Evolutionary conservation across 2,888 invertebrate species (phyloP), one percentile per base, ranked within the genome.

Genomic region (Unio pictorum): DNA sequence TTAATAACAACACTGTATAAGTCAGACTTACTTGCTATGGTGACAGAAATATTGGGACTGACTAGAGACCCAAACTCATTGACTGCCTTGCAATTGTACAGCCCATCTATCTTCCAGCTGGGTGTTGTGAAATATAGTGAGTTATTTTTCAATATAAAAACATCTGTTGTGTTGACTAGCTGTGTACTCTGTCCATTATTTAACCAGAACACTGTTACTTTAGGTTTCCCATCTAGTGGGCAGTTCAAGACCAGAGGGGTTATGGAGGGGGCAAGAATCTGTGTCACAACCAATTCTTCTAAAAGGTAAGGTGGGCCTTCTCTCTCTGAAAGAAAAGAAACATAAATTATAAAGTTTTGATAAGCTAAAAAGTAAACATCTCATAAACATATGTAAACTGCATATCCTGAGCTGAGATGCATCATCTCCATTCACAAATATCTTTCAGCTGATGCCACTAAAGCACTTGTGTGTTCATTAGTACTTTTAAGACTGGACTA

Each of bases 21-120:
- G 61, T 26, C 8, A n/a, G 28, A 77, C 84, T 79, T 72, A 87
- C 87, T 80, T 63, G 87, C 83, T 11, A 84, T 76, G 20, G 80
- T 76, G n/a, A 88, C 61, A 56, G 73, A 69, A 4, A 83, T 74
- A 45, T 73, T 69, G 4, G 75, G 74, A 20, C 84, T 81, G n/a
- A 64, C 68, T 3, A 73, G 73, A 11, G 64, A 61, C 0, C 87
- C 87, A 3, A 80, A 68, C 2, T 66, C 61, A 73, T 88, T 88
- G 7, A 28, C 56, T 20, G 83, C 87, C 45, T 76, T 72, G 76
- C 88, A 88, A 11, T 65, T 67, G 67, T 87, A 88, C 23, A 65
- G 57, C 18, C 86, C 87, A 20, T 72, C 74, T 72, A 86, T 82
- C 1, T 56, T 69, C 23, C 68, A 30, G 7, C n/a, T 62, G 4